Percentiles rank a stretch among this genome's conserved stretches.
Evolutionary conservation across 2,797 vertebrate species (phyloP).

Genomic region (Dendrocincla tyrannina): DNA sequence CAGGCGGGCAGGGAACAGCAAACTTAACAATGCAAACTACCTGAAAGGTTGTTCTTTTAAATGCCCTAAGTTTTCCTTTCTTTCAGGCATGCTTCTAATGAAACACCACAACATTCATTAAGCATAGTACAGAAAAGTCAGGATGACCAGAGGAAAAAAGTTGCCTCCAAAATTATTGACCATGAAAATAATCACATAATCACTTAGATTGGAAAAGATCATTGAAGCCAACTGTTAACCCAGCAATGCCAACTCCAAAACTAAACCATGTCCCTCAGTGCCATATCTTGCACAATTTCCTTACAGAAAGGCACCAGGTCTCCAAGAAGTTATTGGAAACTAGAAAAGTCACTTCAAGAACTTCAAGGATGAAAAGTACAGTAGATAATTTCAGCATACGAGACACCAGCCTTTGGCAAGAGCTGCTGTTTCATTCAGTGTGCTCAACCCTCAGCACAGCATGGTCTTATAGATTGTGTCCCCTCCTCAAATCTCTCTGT

Average conservation of each 20-base stretch:
- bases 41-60: background rate
- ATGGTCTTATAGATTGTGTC: background rate
- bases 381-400: background rate
- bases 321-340: background rate
- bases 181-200: background rate
- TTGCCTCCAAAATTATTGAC: background rate
- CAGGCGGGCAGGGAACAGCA: background rate
- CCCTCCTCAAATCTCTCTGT: background rate
- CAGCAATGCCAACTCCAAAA: background rate
- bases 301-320: background rate
- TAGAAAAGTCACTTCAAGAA: background rate
- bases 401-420: background rate
- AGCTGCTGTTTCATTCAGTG: background rate
- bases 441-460: background rate
- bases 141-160: background rate
- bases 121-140: background rate
- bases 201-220: background rate
- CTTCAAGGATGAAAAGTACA: background rate
- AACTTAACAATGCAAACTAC: background rate
- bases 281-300: background rate
- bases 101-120: background rate
- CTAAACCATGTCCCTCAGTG: background rate
- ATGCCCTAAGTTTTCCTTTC: background rate
- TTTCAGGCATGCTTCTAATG: background rate
- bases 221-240: background rate